Evolutionary conservation across 2,888 invertebrate genomes (phyloP).

Genomic region (Synergus gifuensis): DNA sequence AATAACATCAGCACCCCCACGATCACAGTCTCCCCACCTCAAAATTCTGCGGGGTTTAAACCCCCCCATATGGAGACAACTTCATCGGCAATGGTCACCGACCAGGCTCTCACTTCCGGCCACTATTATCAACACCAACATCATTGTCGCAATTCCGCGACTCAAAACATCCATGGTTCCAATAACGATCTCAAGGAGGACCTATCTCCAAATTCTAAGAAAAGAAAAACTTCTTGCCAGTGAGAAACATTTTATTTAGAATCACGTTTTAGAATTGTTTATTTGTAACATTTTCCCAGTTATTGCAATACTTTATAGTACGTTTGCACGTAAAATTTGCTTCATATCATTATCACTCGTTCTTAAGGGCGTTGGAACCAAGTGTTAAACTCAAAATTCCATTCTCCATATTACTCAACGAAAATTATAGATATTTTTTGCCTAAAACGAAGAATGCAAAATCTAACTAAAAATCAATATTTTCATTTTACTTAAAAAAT

Average conservation of each 20-base stretch:
- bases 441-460: too few species aligned
- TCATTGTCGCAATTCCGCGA: constrained; percentile 59
- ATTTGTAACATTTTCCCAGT: not conserved
- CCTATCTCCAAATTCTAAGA: constrained; percentile 68
- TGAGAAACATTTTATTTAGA: constrained; percentile 71
- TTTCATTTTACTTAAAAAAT: too few species aligned
- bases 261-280: not conserved
- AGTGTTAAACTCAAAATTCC: too few species aligned
- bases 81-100: constrained; percentile 68
- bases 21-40: constrained; percentile 51
- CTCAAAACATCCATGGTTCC: constrained; percentile 52
- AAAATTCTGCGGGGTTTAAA: constrained; percentile 61
- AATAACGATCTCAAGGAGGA: constrained; percentile 57
- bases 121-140: constrained; percentile 66
- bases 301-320: too few species aligned
- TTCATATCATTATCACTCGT: too few species aligned
- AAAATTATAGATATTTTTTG: too few species aligned
- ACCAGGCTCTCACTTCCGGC: constrained; percentile 62
- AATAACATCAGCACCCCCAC: constrained; percentile 52
- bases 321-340: too few species aligned
- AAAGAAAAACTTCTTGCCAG: constrained; percentile 79
- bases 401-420: too few species aligned
- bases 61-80: constrained; percentile 65
- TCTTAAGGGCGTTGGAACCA: too few species aligned
- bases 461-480: too few species aligned